A percentile compares a stretch with the other conserved stretches of the same genome.
These are phyloP conservation scores for Datnioides undecimradiatus DNA, from an alignment of 2,113 vertebrate genomes.

Conservation along the genomic window DNA sequence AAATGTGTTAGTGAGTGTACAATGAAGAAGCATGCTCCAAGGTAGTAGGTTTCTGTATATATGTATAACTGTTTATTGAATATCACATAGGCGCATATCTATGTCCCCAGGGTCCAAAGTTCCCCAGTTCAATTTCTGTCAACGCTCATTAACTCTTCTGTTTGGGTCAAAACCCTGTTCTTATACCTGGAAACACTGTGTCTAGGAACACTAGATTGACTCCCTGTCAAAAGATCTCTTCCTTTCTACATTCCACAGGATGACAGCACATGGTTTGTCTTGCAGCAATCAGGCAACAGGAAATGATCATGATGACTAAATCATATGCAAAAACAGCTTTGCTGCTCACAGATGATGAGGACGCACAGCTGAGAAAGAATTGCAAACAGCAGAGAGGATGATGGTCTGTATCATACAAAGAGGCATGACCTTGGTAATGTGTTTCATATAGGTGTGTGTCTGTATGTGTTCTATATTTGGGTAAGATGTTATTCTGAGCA, in stretches of 20 bases:
- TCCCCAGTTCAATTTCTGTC: too few species aligned
- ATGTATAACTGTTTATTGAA: neutral
- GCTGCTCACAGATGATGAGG: neutral
- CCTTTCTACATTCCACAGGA: neutral
- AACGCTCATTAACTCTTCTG: too few species aligned
- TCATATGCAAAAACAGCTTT: constrained; percentile 13
- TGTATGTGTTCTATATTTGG: constrained; percentile 9
- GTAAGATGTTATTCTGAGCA: constrained; percentile 17
- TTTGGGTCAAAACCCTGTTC: too few species aligned
- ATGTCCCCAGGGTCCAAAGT: too few species aligned
- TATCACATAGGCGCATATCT: too few species aligned
- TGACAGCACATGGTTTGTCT: neutral
- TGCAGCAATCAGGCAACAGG: neutral
- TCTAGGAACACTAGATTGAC: too few species aligned
- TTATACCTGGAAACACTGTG: too few species aligned
- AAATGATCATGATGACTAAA: constrained; percentile 2
- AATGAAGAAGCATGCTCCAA: neutral
- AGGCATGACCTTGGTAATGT: constrained; percentile 21
- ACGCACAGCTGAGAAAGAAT: neutral
- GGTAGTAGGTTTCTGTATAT: neutral
- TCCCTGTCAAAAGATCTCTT: too few species aligned
- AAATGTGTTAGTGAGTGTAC: constrained; percentile 20
- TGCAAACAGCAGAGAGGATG: neutral
- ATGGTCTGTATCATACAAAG: constrained; percentile 7
- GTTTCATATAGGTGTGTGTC: constrained; percentile 9